A percentile compares a stretch with the other conserved stretches of the same genome.
Evolutionary conservation across 2,888 invertebrate species (phyloP).

Genomic region (Leucozona laternaria): DNA sequence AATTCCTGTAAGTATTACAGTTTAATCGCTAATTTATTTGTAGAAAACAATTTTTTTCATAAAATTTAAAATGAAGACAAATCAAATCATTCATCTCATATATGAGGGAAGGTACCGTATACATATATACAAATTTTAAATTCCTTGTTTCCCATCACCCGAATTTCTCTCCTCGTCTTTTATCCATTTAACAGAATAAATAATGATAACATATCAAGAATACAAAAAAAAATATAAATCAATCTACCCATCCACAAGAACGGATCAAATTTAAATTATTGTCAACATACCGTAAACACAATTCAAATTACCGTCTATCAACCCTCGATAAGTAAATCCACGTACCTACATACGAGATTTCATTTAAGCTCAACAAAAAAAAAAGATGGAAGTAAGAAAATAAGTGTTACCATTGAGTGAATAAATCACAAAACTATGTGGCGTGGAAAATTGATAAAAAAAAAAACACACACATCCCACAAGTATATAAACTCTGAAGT

Average conservation of each 20-base stretch:
- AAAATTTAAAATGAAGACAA: too few relatives aligned
- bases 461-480: neutral
- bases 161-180: neutral
- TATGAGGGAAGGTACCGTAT: too few relatives aligned
- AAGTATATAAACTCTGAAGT: neutral
- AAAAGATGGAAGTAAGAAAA: neutral
- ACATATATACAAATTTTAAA: too few relatives aligned
- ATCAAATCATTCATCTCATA: too few relatives aligned
- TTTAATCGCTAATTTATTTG: too few relatives aligned
- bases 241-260: conserved; percentile 20
- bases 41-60: too few relatives aligned
- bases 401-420: conserved; percentile 31
- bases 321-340: conserved; percentile 40
- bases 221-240: neutral
- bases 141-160: neutral
- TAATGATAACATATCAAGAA: neutral
- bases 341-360: conserved; percentile 17
- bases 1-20: too few relatives aligned
- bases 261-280: conserved; percentile 45
- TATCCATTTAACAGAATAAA: neutral
- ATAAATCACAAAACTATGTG: conserved; percentile 59
- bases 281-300: conserved; percentile 48
- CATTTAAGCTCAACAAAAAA: neutral
- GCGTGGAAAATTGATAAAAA: conserved; percentile 44
- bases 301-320: conserved; percentile 47